phyloP scores from a whole-genome alignment of 2,113 vertebrate species.

The Ophiodon elongatus region DNA sequence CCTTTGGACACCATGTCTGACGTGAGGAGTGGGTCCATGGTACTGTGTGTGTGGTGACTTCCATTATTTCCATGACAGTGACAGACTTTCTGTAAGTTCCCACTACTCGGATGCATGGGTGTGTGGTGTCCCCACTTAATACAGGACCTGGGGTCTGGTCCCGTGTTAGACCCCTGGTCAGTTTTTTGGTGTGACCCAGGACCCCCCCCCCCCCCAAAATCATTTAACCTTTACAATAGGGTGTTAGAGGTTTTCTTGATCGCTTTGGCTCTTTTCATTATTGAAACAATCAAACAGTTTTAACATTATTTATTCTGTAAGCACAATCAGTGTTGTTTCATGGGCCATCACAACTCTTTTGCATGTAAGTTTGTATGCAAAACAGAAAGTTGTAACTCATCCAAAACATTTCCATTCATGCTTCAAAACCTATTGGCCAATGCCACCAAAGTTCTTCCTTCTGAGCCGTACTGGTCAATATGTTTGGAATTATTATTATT shows the following conservation, averaged over 20 bases:
- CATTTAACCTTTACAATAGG: too few species aligned
- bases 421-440: background rate
- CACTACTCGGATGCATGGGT: background rate
- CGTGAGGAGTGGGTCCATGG: background rate
- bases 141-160: background rate
- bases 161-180: too few species aligned
- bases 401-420: background rate
- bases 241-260: too few species aligned
- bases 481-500: too few species aligned
- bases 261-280: too few species aligned
- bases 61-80: constrained; percentile 28
- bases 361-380: background rate
- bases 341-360: background rate
- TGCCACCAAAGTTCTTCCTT: background rate
- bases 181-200: background rate
- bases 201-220: background rate
- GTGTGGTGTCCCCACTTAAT: background rate
- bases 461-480: too few species aligned
- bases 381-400: background rate
- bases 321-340: background rate
- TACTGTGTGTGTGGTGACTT: background rate
- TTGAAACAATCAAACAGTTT: background rate
- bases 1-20: background rate
- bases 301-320: background rate
- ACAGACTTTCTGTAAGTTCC: constrained; percentile 1